Percentiles rank a stretch among this genome's conserved stretches.
Conservation (phyloP, 2,113 vertebrate genomes). For the Xyrauchen texanus region DNA sequence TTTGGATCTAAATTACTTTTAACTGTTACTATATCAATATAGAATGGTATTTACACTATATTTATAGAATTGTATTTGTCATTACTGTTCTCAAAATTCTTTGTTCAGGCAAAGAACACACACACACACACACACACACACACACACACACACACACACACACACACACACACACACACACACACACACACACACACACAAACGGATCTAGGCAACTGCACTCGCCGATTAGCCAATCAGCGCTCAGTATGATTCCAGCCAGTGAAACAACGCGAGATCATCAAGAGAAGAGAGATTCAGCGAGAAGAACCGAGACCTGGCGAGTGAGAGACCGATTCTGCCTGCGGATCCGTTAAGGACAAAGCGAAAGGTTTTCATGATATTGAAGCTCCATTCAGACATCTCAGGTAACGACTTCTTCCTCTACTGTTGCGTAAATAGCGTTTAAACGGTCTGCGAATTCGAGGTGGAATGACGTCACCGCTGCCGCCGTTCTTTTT, state of each 20-base stretch:
- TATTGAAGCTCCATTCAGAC: constrained; percentile 64
- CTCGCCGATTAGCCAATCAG: constrained; percentile 58
- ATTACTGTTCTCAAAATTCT: too few relatives aligned
- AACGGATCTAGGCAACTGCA: too few relatives aligned
- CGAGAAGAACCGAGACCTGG: constrained; percentile 35
- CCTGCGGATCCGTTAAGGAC: constrained; percentile 42
- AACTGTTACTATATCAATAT: too few relatives aligned
- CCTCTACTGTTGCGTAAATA: not conserved
- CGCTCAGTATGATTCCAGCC: constrained; percentile 54
- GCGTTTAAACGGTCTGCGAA: not conserved
- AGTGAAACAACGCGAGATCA: constrained; percentile 10
- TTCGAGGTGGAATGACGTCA: constrained; percentile 18
- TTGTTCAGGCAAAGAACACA: too few relatives aligned
- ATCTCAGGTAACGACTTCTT: constrained; percentile 69
- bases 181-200: too few relatives aligned
- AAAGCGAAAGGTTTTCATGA: constrained; percentile 65
- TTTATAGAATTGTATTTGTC: too few relatives aligned
- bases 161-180: too few relatives aligned
- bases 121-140: too few relatives aligned
- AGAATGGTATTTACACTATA: too few relatives aligned
- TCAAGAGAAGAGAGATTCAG: constrained; percentile 50
- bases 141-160: too few relatives aligned
- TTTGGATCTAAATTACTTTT: too few relatives aligned
- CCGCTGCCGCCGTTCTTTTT: not conserved
- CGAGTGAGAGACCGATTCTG: constrained; percentile 58